Percentiles rank a stretch among this genome's conserved stretches.
phyloP scores from a whole-genome alignment of 2,797 vertebrate species.

The Harpagifer antarcticus region DNA sequence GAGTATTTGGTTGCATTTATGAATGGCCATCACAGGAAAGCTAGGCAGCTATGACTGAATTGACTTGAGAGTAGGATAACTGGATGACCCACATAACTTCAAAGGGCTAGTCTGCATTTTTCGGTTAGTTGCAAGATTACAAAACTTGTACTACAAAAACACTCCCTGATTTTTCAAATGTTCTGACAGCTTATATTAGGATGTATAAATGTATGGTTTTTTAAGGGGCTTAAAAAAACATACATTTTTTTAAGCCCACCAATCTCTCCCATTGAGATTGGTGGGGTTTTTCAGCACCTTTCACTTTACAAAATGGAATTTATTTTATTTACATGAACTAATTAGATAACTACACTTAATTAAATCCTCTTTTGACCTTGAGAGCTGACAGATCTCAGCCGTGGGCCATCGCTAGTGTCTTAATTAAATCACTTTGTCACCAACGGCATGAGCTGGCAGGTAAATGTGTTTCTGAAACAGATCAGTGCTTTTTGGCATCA shows the following conservation, averaged over 20 bases:
- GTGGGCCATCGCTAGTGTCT: not conserved
- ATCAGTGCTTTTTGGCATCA: not conserved
- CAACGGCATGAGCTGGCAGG: not conserved
- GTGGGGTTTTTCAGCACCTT: not conserved
- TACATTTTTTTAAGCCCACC: too few relatives aligned
- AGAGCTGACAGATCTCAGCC: not conserved
- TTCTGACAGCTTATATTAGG: not conserved
- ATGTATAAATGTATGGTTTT: too few relatives aligned
- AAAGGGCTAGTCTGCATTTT: conserved; percentile 54
- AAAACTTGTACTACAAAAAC: conserved; percentile 25
- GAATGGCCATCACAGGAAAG: not conserved
- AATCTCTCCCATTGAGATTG: too few relatives aligned
- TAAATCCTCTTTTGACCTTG: not conserved
- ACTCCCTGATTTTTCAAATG: conserved; percentile 21
- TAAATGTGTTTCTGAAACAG: not conserved
- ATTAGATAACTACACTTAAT: too few relatives aligned
- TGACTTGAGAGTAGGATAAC: conserved; percentile 34
- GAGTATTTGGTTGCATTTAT: not conserved
- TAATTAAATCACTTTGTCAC: not conserved
- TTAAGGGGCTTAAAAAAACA: too few relatives aligned
- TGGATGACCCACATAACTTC: conserved; percentile 57
- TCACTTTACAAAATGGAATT: too few relatives aligned
- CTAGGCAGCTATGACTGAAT: not conserved
- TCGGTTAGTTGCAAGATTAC: conserved; percentile 13
- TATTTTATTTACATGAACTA: too few relatives aligned